Evolutionary conservation across 2,797 vertebrate species (phyloP), one percentile per base, ranked within the genome.

Genomic region (Pogonophryne albipinna): DNA sequence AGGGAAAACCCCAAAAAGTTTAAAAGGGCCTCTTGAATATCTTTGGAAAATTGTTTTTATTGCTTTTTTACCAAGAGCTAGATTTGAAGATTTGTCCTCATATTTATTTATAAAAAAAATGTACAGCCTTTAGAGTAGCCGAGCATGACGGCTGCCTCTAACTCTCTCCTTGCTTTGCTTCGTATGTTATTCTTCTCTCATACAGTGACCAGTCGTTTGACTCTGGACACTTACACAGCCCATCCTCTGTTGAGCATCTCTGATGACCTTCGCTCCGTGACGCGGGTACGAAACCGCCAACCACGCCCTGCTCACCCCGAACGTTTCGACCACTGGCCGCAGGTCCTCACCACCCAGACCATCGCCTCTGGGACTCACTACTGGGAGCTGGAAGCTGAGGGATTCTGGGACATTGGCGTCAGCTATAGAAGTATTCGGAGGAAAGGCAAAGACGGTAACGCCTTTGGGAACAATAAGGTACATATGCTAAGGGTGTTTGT

Each of bases 391-490:
- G 92, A 94, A 83, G 87, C 89, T 11, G 91, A 93, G 64, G 95
- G 95, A 46, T 95, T 94, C 90, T 95, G 95, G 94, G 94, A 95
- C 52, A 87, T 95, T 5, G 92, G 87, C 1, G n/a, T 95, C 53
- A 93, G 91, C 77, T 95, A 95, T 49, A 77, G 71, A 65, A 93
- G 80, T 70, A 94, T 94, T 19, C 91, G 90, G 61, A 85, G 94
- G 11, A 95, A 95, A 78, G 93, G 93, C 15, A 95, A 95, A 51
- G 93, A 94, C 17, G 87, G 81, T 53, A 95, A 92, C 2, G 93
- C 94, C 27, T 94, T 95, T 61, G 94, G 94, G 38, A 95, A 93
- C 87, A 95, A 95, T 77, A 92, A 91, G 92, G 94, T 95, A 85
- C 13, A 31, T n/a, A 15, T 13, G 15, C 13, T 9, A 19, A 9